phyloP scores from a whole-genome alignment of 2,888 invertebrate species.

The Deilephila porcellus region DNA sequence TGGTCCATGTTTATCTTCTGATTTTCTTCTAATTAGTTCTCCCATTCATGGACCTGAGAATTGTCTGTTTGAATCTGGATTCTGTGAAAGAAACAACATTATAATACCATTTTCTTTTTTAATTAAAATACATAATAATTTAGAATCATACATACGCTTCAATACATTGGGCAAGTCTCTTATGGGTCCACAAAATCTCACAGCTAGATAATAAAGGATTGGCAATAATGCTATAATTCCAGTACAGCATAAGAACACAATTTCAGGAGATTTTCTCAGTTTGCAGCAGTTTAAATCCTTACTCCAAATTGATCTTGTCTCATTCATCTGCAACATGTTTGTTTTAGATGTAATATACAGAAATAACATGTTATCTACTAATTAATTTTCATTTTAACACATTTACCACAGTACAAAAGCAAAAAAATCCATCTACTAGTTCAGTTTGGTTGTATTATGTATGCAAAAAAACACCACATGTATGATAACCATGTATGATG shows the following conservation, averaged over 20 bases:
- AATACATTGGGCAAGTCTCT: constrained; percentile 76
- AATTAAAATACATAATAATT: constrained; percentile 3
- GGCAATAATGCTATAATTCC: constrained; percentile 81
- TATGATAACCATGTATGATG: no score
- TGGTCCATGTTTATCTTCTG: constrained; percentile 40
- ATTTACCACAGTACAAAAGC: no score
- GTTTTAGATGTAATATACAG: not conserved
- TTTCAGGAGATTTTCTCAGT: constrained; percentile 82
- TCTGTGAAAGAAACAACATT: constrained; percentile 62
- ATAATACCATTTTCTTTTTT: not conserved
- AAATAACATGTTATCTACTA: no score
- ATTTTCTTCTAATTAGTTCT: constrained; percentile 55
- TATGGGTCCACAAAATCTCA: constrained; percentile 80
- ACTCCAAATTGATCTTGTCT: constrained; percentile 87
- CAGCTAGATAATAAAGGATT: constrained; percentile 83
- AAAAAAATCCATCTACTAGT: no score
- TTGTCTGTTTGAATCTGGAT: constrained; percentile 75
- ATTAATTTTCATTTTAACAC: no score
- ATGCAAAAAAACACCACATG: no score
- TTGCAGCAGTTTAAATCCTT: constrained; percentile 83
- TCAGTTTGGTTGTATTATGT: no score
- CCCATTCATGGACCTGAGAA: constrained; percentile 62
- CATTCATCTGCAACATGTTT: constrained; percentile 85
- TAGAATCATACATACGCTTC: constrained; percentile 66
- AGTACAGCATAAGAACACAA: constrained; percentile 82